phyloP scores from a whole-genome alignment of 2,888 invertebrate species.

The Patella ulyssiponensis region DNA sequence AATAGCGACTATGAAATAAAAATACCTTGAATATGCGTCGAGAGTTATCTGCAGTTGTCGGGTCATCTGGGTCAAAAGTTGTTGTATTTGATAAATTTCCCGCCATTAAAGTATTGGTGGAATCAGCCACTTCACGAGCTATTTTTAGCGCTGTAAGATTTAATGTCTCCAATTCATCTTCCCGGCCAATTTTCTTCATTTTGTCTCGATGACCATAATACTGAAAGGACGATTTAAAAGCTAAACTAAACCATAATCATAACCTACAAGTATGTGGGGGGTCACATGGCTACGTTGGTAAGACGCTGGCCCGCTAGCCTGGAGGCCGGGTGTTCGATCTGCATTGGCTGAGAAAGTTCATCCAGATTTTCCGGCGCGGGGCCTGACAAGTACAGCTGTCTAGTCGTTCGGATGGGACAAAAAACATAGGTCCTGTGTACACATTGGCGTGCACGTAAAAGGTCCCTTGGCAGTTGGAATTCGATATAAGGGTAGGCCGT shows the following conservation, averaged over 20 bases:
- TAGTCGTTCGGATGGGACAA: too few relatives aligned
- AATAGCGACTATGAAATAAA: not conserved
- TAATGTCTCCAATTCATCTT: constrained; percentile 60
- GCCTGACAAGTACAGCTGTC: too few relatives aligned
- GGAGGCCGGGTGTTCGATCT: too few relatives aligned
- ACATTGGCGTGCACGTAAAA: too few relatives aligned
- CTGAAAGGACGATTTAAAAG: constrained; percentile 39
- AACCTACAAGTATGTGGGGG: too few relatives aligned
- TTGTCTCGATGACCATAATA: constrained; percentile 69
- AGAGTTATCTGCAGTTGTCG: constrained; percentile 34
- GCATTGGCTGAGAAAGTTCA: too few relatives aligned
- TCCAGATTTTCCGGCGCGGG: too few relatives aligned
- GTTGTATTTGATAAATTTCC: constrained; percentile 68
- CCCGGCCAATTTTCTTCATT: constrained; percentile 59
- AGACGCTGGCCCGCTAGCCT: too few relatives aligned
- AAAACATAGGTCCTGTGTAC: too few relatives aligned
- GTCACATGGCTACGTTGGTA: too few relatives aligned
- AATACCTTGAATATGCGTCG: constrained; percentile 62
- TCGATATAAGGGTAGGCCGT: too few relatives aligned
- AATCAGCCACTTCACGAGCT: constrained; percentile 65
- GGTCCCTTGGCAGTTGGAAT: too few relatives aligned
- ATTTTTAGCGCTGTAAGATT: constrained; percentile 62
- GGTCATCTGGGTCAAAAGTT: constrained; percentile 52
- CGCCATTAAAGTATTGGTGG: constrained; percentile 66
- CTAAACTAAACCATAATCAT: not conserved